Percentiles rank a stretch among this genome's conserved stretches.
phyloP scores from a whole-genome alignment of 2,888 invertebrate species.

The Stenodera caucasica region DNA sequence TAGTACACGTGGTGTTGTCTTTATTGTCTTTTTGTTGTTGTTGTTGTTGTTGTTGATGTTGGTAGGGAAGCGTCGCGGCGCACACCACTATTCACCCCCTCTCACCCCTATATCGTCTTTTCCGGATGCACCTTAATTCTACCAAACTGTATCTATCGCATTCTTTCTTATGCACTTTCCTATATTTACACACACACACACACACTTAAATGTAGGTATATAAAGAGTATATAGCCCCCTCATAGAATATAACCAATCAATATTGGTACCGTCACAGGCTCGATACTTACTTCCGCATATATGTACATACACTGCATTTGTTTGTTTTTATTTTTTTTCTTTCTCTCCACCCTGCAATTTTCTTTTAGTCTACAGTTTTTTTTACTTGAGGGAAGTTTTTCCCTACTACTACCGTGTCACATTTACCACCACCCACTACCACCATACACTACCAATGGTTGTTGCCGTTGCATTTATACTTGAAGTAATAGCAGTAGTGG shows the following conservation, averaged over 20 bases:
- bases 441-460: too few species aligned
- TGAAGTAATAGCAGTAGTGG: too few species aligned
- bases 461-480: too few species aligned
- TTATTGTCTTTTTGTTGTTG: conserved; percentile 1
- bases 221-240: conserved; percentile 38
- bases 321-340: conserved; percentile 33
- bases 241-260: conserved; percentile 57
- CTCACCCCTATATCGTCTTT: conserved; percentile 20
- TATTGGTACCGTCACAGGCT: conserved; percentile 53
- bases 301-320: conserved; percentile 54
- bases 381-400: conserved; percentile 26
- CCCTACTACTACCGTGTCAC: conserved; percentile 4
- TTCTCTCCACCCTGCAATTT: conserved; percentile 44
- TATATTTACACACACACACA: conserved; percentile 27
- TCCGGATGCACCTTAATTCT: conserved; percentile 13
- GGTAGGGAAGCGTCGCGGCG: conserved; percentile 32
- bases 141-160: conserved; percentile 11
- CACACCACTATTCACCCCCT: conserved; percentile 29
- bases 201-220: conserved; percentile 35
- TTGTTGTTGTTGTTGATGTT: conserved; percentile 1
- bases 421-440: too few species aligned
- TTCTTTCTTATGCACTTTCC: conserved; percentile 24
- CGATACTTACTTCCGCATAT: conserved; percentile 57
- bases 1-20: not conserved
- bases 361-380: conserved; percentile 35